Evolutionary conservation across 2,888 invertebrate species (phyloP), one percentile per base, ranked within the genome.

Genomic region (Mythimna vitellina): DNA sequence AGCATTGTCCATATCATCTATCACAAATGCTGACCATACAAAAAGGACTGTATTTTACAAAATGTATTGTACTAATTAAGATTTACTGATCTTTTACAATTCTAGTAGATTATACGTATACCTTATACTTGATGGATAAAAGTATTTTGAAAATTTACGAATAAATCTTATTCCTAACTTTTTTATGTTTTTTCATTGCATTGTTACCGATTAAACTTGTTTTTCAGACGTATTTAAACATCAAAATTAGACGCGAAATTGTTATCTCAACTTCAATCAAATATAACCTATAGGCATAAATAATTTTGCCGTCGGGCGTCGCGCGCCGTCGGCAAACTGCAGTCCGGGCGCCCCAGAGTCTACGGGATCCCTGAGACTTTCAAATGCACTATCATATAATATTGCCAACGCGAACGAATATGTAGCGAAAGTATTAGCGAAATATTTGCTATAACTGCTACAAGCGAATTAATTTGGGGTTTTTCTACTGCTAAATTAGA

Each of bases 101-200:
- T 63, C 12, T 79, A 46, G 22, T 78, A 78, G 8, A 46, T 69
- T 78, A 46, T 46, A 76, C 38, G 12, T 73, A 58, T 53, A 79
- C 79, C 79, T 72, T 79, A 78, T 78, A 70, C 60, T 61, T 76
- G 22, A 73, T 42, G 46, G 54, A 61, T 35, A 80, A 66, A 57
- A 53, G 62, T 57, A 63, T 62, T 56, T 62, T 32, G 60, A 54
- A 14, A 6, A 62, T 66, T 29, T 75, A 58, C 53, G 9, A 63
- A 54, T 76, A 35, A 79, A 73, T 17, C 12, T 38, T 29, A 10
- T 62, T 46, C 7, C 5, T 20, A 17, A 53, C 35, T 58, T 35
- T 56, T 42, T 46, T 1, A 38, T 54, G 62, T 58, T 38, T 60
- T 70, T 80, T 80, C 35, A 46, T 60, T 80, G 61, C 25, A 25